Evolutionary conservation across 2,113 vertebrate genomes (phyloP).

Genomic region (Malurus melanocephalus): DNA sequence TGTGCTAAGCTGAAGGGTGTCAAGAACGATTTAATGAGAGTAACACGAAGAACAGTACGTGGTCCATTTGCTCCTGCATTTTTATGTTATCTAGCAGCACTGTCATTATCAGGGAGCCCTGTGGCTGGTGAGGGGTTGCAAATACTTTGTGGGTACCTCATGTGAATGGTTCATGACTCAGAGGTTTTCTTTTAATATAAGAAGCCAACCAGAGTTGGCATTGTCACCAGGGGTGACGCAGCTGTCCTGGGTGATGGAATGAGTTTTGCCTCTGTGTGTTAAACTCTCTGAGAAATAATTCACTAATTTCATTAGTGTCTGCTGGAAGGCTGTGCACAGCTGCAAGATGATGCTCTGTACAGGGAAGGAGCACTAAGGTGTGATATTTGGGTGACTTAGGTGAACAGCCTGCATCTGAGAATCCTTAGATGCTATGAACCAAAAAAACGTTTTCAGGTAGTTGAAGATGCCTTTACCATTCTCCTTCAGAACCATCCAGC

Average conservation of each 20-base stretch:
- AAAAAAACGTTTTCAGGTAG: no score
- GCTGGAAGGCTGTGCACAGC: neutral
- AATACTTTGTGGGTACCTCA: neutral
- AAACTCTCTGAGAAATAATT: neutral
- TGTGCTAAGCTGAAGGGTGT: neutral
- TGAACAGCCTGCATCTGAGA: accelerated
- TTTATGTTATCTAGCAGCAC: neutral
- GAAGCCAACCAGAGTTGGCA: neutral
- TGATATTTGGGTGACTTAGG: neutral
- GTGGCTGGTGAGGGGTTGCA: neutral
- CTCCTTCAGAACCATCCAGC: neutral
- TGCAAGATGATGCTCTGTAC: neutral
- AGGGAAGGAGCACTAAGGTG: neutral
- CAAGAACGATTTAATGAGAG: neutral
- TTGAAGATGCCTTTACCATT: neutral
- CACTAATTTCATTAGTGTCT: neutral
- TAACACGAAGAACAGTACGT: accelerated
- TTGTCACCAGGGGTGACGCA: neutral
- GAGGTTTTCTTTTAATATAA: neutral
- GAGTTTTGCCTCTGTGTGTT: neutral
- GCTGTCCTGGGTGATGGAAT: neutral
- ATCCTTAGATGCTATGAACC: neutral
- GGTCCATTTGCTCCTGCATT: neutral
- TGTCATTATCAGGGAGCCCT: neutral
- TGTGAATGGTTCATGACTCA: neutral